phyloP scores from a whole-genome alignment of 2,113 vertebrate genomes.

The Triplophysa dalaica region DNA sequence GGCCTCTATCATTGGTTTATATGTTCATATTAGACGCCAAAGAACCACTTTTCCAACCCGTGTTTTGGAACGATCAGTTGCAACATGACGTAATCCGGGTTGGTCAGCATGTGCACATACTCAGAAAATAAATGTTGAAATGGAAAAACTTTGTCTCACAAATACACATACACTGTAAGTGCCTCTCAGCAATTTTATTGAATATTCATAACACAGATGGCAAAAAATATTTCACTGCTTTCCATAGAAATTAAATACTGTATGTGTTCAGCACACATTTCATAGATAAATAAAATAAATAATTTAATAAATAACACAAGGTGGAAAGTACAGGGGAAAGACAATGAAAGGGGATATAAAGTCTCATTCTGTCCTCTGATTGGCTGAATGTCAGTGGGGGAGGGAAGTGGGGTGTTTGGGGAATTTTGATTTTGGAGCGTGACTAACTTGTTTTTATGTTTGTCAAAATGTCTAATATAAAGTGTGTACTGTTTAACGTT shows the following conservation, averaged over 20 bases:
- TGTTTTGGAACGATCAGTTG: not conserved
- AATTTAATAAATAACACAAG: constrained; percentile 68
- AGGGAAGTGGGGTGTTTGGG: constrained; percentile 64
- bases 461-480: not conserved
- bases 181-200: constrained; percentile 29
- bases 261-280: constrained; percentile 19
- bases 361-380: constrained; percentile 10
- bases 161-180: not conserved
- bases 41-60: not conserved
- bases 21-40: not conserved
- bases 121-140: not conserved
- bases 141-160: not conserved
- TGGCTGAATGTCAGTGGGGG: constrained; percentile 48
- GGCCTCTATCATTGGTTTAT: not conserved
- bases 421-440: constrained; percentile 61
- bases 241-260: constrained; percentile 21
- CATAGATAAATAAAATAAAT: constrained; percentile 52
- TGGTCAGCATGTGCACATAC: not conserved
- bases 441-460: constrained; percentile 19
- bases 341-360: constrained; percentile 60
- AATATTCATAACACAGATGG: not conserved
- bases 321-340: constrained; percentile 65
- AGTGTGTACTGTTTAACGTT: not conserved
- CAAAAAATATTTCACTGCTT: not conserved
- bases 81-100: not conserved